Evolutionary conservation across 2,888 invertebrate species (phyloP).

Genomic region (Hemithea aestivaria): DNA sequence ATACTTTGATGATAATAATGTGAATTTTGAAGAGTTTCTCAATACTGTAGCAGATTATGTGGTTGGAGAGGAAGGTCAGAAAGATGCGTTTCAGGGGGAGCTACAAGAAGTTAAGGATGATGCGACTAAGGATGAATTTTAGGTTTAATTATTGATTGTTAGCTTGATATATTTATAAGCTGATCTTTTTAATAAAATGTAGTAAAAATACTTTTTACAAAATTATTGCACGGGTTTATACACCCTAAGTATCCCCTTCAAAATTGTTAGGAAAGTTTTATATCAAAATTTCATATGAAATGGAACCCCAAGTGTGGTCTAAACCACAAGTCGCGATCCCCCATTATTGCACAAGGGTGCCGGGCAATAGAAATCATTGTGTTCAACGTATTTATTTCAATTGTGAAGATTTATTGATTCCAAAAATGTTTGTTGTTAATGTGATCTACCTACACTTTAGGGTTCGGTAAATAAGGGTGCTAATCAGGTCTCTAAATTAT

Average conservation of each 20-base stretch:
- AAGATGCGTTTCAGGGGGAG: constrained; percentile 40
- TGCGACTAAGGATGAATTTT: constrained; percentile 49
- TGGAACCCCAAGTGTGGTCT: constrained; percentile 1
- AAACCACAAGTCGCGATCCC: constrained; percentile 4
- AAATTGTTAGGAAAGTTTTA: too few species aligned
- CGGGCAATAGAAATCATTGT: constrained; percentile 23
- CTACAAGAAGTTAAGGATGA: too few species aligned
- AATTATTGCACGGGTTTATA: too few species aligned
- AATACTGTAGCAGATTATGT: constrained; percentile 29
- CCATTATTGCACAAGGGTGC: constrained; percentile 6
- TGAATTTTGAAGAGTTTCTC: constrained; percentile 26
- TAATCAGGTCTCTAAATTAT: too few species aligned
- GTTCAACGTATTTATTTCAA: constrained; percentile 18
- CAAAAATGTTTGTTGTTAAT: constrained; percentile 8
- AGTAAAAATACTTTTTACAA: too few species aligned
- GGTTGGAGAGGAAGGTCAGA: not conserved
- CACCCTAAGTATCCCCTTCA: too few species aligned
- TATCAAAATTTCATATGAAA: too few species aligned
- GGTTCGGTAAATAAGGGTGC: too few species aligned
- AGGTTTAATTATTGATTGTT: constrained; percentile 11
- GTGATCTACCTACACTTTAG: too few species aligned
- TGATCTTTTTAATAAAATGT: too few species aligned
- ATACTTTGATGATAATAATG: constrained; percentile 26
- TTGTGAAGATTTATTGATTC: constrained; percentile 34
- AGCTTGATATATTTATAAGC: not conserved